Base-by-base conservation (phyloP, 2,113 vertebrate species). In the Cercocebus atys region DNA sequence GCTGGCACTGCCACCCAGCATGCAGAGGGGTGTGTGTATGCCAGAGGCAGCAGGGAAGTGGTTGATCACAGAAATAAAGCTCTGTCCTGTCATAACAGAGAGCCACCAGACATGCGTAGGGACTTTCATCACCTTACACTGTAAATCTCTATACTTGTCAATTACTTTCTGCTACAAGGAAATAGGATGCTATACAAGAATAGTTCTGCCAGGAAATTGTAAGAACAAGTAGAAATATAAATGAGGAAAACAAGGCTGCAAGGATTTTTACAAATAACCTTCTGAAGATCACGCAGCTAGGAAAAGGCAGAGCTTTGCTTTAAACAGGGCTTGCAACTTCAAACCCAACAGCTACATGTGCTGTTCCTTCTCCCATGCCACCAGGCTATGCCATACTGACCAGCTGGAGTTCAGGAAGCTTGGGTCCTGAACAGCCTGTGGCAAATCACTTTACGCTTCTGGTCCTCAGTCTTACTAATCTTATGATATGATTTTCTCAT, bases 401-500 rank as follows among this genome's bases (percentile, higher is more conserved):
- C 75, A 55, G 38, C 90, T 16, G n/a, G 32, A 47, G 75, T 25
- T 32, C 47, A 20, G 72, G 72, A 72, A n/a, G 1, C 40, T 35
- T 4, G 1, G 38, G 27, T 27, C 80, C 57, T 61, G 3, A 1
- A 2, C 1, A 80, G 55, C 9, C 43, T 30, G 25, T 90, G 38
- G 38, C 55, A 72, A 43, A 70, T 90, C 78, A 61, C 72, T n/a
- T 78, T 88, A 11, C 25, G 40, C 82, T 93, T 88, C 73, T 80
- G 73, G 50, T 52, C 66, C 35, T 90, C 27, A 27, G 40, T 79
- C 76, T 87, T 83, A 45, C 30, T 95, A 95, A 94, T 92, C 47
- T 93, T 88, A 38, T 55, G 59, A 82, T 68, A 17, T 25, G 43
- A 89, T 97, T 93, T 97, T 97, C 47, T 89, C 35, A 90, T 86